A percentile compares a stretch with the other conserved stretches of the same genome.
phyloP scores from a whole-genome alignment of 1,140 invertebrate genomes.

The Mizuhopecten yessoensis region DNA sequence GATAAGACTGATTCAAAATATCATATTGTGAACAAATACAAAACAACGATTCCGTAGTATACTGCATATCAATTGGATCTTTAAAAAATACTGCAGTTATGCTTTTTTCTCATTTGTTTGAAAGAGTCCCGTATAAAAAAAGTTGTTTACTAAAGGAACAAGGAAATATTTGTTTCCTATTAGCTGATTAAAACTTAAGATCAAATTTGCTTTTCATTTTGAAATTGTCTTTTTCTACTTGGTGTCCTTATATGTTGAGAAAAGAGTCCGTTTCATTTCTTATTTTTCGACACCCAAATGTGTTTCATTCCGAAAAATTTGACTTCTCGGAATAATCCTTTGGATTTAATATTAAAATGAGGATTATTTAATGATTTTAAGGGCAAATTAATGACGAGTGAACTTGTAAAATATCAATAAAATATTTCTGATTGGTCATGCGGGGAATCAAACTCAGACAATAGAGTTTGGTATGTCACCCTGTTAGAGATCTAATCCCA shows the following conservation, averaged over 20 bases:
- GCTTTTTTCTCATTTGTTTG: no score
- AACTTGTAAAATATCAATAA: background rate
- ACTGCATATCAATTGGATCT: no score
- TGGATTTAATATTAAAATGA: background rate
- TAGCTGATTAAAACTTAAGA: background rate
- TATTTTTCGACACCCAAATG: background rate
- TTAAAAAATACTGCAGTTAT: no score
- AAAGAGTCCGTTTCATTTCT: background rate
- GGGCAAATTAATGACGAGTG: background rate
- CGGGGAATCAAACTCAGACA: background rate
- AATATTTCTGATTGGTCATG: background rate
- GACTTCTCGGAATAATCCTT: background rate
- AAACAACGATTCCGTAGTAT: no score
- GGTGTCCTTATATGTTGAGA: background rate
- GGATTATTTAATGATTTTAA: background rate
- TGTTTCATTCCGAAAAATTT: slow-evolving; percentile 1
- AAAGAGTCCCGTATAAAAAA: no score
- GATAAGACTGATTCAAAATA: no score
- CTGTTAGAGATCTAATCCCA: background rate
- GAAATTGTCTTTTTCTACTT: background rate
- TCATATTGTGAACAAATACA: no score
- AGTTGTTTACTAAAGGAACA: no score
- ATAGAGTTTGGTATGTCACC: background rate
- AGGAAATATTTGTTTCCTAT: background rate
- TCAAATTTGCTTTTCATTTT: slow-evolving; percentile 2